These are phyloP conservation scores for Schrankia costaestrigalis DNA, from an alignment of 2,888 invertebrate genomes.

Conservation along the genomic window DNA sequence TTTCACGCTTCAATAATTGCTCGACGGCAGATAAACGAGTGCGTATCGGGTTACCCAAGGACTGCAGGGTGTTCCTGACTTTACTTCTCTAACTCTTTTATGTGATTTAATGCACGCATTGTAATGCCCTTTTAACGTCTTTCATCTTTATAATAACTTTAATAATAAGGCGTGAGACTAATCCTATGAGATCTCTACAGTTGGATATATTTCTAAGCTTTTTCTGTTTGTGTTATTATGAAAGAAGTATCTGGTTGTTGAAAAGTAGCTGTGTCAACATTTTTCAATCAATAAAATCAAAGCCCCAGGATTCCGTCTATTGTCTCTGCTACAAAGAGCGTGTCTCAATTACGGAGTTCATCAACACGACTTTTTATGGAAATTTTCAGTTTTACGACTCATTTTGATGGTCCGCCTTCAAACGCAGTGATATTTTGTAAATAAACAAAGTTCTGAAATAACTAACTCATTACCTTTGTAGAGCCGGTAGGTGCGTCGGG, in stretches of 20 bases:
- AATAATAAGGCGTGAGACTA: no score
- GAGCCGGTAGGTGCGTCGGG: conserved; percentile 66
- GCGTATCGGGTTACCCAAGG: conserved; percentile 68
- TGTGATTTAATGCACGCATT: conserved; percentile 34
- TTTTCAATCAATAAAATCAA: conserved; percentile 61
- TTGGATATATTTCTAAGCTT: no score
- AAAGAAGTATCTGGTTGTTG: conserved; percentile 11
- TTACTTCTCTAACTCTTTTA: conserved; percentile 62
- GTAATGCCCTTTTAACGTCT: conserved; percentile 24
- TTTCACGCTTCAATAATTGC: conserved; percentile 82
- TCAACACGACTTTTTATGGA: conserved; percentile 81
- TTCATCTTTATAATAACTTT: conserved; percentile 13
- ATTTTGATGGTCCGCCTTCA: conserved; percentile 81
- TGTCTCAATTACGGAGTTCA: conserved; percentile 75
- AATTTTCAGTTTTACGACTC: conserved; percentile 76
- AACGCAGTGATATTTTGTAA: conserved; percentile 81
- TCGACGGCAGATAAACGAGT: conserved; percentile 78
- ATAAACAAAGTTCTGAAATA: conserved; percentile 80
- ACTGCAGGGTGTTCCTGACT: conserved; percentile 56
- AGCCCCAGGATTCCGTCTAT: conserved; percentile 63
- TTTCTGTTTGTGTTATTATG: no score
- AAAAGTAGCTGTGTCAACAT: conserved; percentile 22
- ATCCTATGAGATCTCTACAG: no score
- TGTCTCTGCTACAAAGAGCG: conserved; percentile 76
- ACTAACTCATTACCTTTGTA: conserved; percentile 78